Evolutionary conservation across 2,888 invertebrate genomes (phyloP).

Genomic region (Synergus umbraculus): DNA sequence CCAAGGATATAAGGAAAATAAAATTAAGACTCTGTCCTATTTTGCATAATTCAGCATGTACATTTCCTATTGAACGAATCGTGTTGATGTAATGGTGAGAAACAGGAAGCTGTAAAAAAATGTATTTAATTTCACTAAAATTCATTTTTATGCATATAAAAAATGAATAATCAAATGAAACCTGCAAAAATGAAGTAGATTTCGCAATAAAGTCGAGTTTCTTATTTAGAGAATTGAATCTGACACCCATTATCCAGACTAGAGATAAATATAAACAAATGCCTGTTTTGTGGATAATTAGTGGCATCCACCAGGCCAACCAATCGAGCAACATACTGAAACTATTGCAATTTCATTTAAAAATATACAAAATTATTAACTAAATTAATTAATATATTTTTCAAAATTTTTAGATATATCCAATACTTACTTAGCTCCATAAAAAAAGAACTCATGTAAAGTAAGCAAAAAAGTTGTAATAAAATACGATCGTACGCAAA

Average conservation of each 20-base stretch:
- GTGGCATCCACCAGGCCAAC: background rate
- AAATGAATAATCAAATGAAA: background rate
- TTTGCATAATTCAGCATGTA: slow-evolving; percentile 41
- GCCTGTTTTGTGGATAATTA: background rate
- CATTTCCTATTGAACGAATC: slow-evolving; percentile 16
- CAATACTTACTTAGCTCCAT: background rate
- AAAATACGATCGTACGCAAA: background rate
- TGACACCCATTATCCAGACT: slow-evolving; percentile 13
- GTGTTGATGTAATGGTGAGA: background rate
- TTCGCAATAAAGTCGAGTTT: background rate
- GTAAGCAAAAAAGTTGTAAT: background rate
- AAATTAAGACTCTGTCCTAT: slow-evolving; percentile 10
- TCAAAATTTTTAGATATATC: too few relatives aligned
- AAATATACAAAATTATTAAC: too few relatives aligned
- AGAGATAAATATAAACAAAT: background rate
- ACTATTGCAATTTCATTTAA: background rate
- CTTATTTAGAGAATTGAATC: slow-evolving; percentile 35
- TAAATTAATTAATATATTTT: too few relatives aligned
- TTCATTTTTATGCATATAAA: background rate
- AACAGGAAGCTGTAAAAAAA: background rate
- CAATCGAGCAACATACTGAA: background rate
- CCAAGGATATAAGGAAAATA: slow-evolving; percentile 38
- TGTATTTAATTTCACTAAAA: background rate
- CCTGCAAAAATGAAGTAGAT: background rate
- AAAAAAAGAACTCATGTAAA: background rate